These are phyloP conservation scores for Pseudeuparius sepicola DNA, from an alignment of 2,888 invertebrate genomes.

Conservation along the genomic window DNA sequence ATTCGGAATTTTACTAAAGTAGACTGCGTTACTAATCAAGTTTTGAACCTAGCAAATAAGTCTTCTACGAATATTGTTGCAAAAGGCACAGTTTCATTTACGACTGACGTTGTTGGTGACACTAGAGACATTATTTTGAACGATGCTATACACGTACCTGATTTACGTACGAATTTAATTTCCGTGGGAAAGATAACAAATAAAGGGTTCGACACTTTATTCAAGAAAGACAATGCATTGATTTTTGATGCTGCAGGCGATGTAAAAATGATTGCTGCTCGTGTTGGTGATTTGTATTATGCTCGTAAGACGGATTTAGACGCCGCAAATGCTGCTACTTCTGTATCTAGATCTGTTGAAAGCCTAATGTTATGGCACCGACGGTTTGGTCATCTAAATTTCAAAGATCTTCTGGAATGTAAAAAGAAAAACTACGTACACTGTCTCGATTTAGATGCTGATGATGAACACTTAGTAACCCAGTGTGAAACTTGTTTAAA, in stretches of 20 bases:
- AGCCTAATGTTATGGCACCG: neutral
- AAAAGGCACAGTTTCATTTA: neutral
- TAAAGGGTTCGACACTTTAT: slow-evolving; percentile 13
- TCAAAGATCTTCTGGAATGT: neutral
- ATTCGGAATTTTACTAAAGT: slow-evolving; percentile 10
- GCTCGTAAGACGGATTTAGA: slow-evolving; percentile 4
- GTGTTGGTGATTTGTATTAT: slow-evolving; percentile 15
- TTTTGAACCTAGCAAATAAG: slow-evolving; percentile 11
- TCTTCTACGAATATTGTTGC: slow-evolving; percentile 6
- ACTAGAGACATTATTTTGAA: slow-evolving; percentile 4
- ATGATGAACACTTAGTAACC: no score
- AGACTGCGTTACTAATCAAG: slow-evolving; percentile 1
- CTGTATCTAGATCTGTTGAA: neutral
- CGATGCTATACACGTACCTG: slow-evolving; percentile 12
- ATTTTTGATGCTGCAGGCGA: slow-evolving; percentile 11
- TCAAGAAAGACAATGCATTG: slow-evolving; percentile 13
- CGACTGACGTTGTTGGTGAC: neutral
- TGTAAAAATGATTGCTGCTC: slow-evolving; percentile 11
- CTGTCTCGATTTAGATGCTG: no score
- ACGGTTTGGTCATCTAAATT: slow-evolving; percentile 2
- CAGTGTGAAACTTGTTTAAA: slow-evolving; percentile 2
- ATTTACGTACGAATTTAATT: slow-evolving; percentile 16
- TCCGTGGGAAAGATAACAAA: slow-evolving; percentile 17
- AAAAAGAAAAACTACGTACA: no score
- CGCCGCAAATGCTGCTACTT: neutral